These are phyloP conservation scores for Liodrosophila aerea DNA, from an alignment of 2,888 invertebrate genomes.

Conservation along the genomic window DNA sequence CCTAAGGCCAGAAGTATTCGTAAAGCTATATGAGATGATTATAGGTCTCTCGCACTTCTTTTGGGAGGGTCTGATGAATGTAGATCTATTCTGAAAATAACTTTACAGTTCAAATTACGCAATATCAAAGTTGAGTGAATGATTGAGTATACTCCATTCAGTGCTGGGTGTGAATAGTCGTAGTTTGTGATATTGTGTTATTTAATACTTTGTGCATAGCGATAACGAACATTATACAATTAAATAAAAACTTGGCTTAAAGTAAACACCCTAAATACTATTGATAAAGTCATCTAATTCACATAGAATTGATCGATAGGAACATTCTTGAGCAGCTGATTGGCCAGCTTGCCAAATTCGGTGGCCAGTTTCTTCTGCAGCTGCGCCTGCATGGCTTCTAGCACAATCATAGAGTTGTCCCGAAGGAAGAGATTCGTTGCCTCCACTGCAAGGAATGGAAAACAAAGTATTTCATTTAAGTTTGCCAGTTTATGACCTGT, in stretches of 20 bases:
- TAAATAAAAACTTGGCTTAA: constrained; percentile 54
- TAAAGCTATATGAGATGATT: too few species aligned
- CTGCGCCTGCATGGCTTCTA: constrained; percentile 88
- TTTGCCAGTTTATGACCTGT: background rate
- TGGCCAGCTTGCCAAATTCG: constrained; percentile 86
- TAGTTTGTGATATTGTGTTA: constrained; percentile 5
- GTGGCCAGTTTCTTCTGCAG: constrained; percentile 86
- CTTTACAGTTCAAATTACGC: too few species aligned
- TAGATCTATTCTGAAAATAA: too few species aligned
- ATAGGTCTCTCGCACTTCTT: too few species aligned
- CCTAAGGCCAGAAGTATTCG: too few species aligned
- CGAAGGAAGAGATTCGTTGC: constrained; percentile 88
- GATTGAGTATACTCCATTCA: too few species aligned
- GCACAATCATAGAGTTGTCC: constrained; percentile 87
- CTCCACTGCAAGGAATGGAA: constrained; percentile 84
- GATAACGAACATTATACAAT: constrained; percentile 49
- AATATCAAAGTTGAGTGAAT: too few species aligned
- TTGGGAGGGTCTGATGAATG: too few species aligned
- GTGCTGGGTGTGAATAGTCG: too few species aligned
- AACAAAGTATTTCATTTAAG: background rate
- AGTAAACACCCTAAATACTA: constrained; percentile 19
- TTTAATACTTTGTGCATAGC: constrained; percentile 64
- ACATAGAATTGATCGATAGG: constrained; percentile 85
- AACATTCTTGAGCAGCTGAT: constrained; percentile 86
- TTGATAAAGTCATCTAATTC: constrained; percentile 48